Evolutionary conservation across 2,797 vertebrate species (phyloP).

Genomic region (Paramormyrops hopkinsi): DNA sequence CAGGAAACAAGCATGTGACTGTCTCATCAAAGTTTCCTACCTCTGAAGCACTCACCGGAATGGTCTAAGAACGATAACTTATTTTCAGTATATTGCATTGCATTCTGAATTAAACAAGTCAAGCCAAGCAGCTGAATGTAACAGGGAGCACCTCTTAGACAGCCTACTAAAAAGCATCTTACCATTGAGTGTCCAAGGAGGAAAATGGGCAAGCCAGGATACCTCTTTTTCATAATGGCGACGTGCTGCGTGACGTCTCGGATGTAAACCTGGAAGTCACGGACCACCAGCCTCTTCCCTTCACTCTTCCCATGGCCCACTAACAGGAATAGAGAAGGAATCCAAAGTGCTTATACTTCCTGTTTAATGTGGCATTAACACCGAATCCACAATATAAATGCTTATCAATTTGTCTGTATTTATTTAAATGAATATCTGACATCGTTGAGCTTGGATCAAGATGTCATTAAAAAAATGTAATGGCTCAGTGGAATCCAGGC

Average conservation of each 20-base stretch:
- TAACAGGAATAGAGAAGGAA: conserved; percentile 41
- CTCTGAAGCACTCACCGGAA: background rate
- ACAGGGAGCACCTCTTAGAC: background rate
- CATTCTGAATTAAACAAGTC: background rate
- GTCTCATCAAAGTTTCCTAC: background rate
- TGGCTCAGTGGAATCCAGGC: background rate
- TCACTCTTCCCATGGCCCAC: conserved; percentile 95
- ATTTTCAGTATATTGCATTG: background rate
- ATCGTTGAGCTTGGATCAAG: background rate
- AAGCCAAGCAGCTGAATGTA: background rate
- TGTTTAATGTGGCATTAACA: background rate
- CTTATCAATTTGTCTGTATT: background rate
- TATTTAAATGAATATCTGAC: background rate
- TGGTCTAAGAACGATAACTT: background rate
- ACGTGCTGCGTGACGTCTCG: conserved; percentile 86
- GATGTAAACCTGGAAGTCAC: conserved; percentile 85
- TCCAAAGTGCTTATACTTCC: conserved; percentile 3
- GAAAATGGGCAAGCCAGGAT: conserved; percentile 76
- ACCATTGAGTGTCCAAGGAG: conserved; percentile 96
- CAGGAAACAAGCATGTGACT: background rate
- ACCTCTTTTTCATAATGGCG: conserved; percentile 72
- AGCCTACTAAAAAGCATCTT: conserved; percentile 37
- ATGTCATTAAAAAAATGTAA: background rate
- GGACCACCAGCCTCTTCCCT: conserved; percentile 84
- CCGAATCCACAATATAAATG: background rate